A percentile compares a stretch with the other conserved stretches of the same genome.
These are phyloP conservation scores for Apodemus speciosus DNA, from an alignment of 2,113 vertebrate genomes.

Conservation along the genomic window DNA sequence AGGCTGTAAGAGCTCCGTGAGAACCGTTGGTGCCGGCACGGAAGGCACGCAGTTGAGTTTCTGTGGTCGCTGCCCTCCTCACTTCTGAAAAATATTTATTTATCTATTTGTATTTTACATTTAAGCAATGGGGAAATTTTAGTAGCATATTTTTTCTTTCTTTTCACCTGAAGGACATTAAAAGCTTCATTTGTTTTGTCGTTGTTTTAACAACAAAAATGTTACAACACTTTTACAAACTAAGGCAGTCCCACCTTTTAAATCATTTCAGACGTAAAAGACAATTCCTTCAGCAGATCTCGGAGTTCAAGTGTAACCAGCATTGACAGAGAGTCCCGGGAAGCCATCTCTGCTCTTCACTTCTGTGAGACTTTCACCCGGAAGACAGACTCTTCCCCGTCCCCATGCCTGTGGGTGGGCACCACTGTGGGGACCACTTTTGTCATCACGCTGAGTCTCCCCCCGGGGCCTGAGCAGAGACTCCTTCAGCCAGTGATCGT, in stretches of 20 bases:
- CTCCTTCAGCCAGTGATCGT: slow-evolving; percentile 96
- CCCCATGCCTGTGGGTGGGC: slow-evolving; percentile 95
- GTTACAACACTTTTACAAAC: slow-evolving; percentile 13
- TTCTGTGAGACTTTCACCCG: slow-evolving; percentile 95
- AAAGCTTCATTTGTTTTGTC: neutral
- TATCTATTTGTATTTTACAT: neutral
- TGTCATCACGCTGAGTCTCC: slow-evolving; percentile 92
- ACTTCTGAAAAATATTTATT: neutral
- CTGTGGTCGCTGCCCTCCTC: neutral
- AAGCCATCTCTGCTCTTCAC: slow-evolving; percentile 95
- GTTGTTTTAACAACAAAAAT: neutral
- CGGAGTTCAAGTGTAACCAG: slow-evolving; percentile 98
- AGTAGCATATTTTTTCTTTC: neutral
- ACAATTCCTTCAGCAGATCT: slow-evolving; percentile 98
- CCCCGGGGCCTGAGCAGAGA: slow-evolving; percentile 95
- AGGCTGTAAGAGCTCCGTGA: neutral
- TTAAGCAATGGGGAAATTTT: slow-evolving; percentile 15
- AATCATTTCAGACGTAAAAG: slow-evolving; percentile 93
- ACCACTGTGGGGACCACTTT: slow-evolving; percentile 95
- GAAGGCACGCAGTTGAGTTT: neutral
- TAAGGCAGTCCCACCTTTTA: slow-evolving; percentile 31
- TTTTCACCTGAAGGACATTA: neutral
- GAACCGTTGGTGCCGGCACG: neutral
- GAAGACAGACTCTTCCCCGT: slow-evolving; percentile 90
- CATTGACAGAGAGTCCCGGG: slow-evolving; percentile 97